Evolutionary conservation across 2,113 vertebrate genomes (phyloP), one percentile per base, ranked within the genome.

Genomic region (Charina bottae): DNA sequence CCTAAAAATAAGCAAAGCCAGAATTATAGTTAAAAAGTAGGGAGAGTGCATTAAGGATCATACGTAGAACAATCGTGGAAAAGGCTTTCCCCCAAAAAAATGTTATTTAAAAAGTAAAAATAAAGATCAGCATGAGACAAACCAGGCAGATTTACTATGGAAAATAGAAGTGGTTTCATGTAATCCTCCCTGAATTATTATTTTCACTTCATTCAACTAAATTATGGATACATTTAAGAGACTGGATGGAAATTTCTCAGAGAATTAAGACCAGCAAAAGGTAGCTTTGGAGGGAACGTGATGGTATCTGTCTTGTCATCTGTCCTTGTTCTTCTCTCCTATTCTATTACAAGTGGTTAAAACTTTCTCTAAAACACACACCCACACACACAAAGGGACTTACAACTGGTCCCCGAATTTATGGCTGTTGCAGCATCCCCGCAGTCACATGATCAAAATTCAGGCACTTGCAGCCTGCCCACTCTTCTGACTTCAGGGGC

Each of bases 131-230:
- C 49, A 85, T n/a, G 13, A 54, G 93, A 93, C 90, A 94, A 87
- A 83, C 3, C 64, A 33, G 60, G 56, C 90, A 62, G 0, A 0
- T 90, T 10, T 49, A 0, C 6, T 17, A 83, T 33, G 24, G 90
- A 92, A 87, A 88, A 5, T 83, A 85, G 55, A 68, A 78, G 13
- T 92, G 62, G 72, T 95, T 92, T 92, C 60, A 83, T 90, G 6
- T 23, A 19, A 19, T 12, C 21, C 49, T 92, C 91, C 46, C 59
- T 53, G 89, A 93, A 37, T 2, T 59, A 53, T 86, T 94, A 55
- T 83, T 37, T 87, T 12, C 58, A 17, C 53, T 88, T 42, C 1
- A 21, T 90, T 90, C 85, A 68, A 68, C 59, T 55, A 89, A 92
- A 46, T 33, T 90, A 12, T 33, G 37, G 49, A 6, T 4, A 15